Evolutionary conservation across 2,888 invertebrate genomes (phyloP), one percentile per base, ranked within the genome.

Genomic region (Brachyopa scutellaris): DNA sequence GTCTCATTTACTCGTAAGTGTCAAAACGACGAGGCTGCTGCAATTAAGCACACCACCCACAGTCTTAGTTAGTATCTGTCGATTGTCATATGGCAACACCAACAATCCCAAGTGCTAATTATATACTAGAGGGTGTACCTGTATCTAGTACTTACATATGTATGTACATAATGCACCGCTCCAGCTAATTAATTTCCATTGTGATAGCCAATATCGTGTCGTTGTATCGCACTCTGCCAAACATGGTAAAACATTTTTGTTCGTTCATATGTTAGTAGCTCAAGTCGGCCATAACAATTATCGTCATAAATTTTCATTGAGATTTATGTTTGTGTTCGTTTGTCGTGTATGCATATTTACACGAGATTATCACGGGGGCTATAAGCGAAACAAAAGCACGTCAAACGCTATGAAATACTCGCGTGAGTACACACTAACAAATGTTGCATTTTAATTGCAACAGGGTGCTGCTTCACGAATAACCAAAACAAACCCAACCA

Each of bases 381-480:
- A 5, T 5, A 21, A 33, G 31, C 59, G 26, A 49, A 19, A 57
- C 59, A 70, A 59, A 59, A 17, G 15, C 33, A 23, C 55, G 45
- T 38, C 21, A 51, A 45, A 51, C n/a, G 11, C 57, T 59, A 11
- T 26, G 53, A 23, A 55, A 45, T 55, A 57, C 45, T 11, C 51
- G 26, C 51, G n/a, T n/a, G 33, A 17, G 15, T 31, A 29, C 38
- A n/a, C 51, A 29, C 19, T 23, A 21, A 66, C 66, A 53, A 53
- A 53, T 42, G 42, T 26, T 72, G 70, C 70, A 72, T 61, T 72
- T 72, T 72, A 72, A 72, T 72, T 72, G 51, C 70, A 72, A 51
- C 61, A 70, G 59, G 69, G 69, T 69, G 69, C 67, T 55, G 55
- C 55, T 38, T 33, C 42, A 31, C 59, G 9, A 42, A n/a, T 17